Conservation (phyloP, 2,888 invertebrate genomes). For the Isoperla grammatica region DNA sequence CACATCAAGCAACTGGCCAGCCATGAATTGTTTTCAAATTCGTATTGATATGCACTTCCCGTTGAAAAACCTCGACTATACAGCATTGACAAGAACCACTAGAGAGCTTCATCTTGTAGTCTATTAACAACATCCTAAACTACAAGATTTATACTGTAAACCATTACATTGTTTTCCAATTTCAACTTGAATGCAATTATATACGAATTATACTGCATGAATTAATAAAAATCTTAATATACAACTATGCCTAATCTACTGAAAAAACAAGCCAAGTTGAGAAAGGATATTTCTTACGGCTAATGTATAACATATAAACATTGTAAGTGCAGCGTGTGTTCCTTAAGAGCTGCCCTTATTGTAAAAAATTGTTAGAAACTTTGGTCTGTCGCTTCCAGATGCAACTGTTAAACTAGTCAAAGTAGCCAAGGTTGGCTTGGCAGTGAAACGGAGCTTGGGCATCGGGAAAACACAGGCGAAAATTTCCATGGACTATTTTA, state of each 20-base stretch:
- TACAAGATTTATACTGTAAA: no score
- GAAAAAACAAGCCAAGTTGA: conserved; percentile 23
- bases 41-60: conserved; percentile 1
- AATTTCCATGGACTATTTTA: not conserved
- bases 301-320: conserved; percentile 22
- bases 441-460: not conserved
- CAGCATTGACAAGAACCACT: no score
- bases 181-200: not conserved
- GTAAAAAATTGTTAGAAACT: not conserved
- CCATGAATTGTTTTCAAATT: not conserved
- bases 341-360: conserved; percentile 15
- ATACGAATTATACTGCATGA: not conserved
- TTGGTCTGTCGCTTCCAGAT: conserved; percentile 2
- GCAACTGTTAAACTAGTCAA: conserved; percentile 2
- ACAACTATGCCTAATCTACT: conserved; percentile 27
- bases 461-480: not conserved
- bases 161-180: no score
- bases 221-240: conserved; percentile 27
- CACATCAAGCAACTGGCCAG: conserved; percentile 6
- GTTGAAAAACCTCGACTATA: not conserved
- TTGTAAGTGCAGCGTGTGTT: not conserved
- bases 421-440: not conserved
- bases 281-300: conserved; percentile 11
- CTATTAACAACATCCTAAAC: no score
- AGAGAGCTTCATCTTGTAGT: no score